Base-by-base conservation (phyloP, 2,888 invertebrate genomes). In the Ornithoptera priamus region DNA sequence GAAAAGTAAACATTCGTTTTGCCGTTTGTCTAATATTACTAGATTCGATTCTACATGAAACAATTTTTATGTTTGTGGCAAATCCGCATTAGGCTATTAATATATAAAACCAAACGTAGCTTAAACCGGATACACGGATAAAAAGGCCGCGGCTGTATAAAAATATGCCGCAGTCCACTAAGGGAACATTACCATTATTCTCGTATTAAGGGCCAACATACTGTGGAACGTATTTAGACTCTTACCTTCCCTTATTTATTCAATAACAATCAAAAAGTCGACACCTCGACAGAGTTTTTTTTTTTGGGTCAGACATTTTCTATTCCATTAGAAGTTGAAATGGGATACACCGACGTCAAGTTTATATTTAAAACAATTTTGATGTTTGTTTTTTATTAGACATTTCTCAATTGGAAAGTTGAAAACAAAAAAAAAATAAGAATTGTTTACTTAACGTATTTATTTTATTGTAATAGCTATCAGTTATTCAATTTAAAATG, bases 311-410 rank as follows among this genome's bases (percentile, higher is more conserved):
- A 50, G 62, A 46, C 24, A 53, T 63, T 63, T 63, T 50, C 24
- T 18, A 50, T 22, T 50, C 22, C 50, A 20, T 62, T 50, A 63
- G 62, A 18, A 63, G 46, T 63, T 63, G 62, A 53, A 50, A 63
- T 53, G 62, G 62, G 62, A 50, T 50, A 15, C 10, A n/a, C 50
- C 62, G 50, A 50, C 50, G 61, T 61, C 18, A 63, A 18, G 17
- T 63, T 63, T 53, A 24, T 53, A 50, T 50, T 24, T 50, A 50
- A 50, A 63, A 24, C 24, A 50, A 63, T 46, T 24, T 63, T 24
- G 1, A 63, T 2, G 62, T 62, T 53, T 39, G 24, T 18, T 53
- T 53, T 53, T 53, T 12, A 18, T 53, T 53, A 53, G 53, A 53
- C 8, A 53, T 5, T 53, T n/a, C n/a, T 53, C 18, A 53, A 53